Conservation (phyloP, 1,140 invertebrate genomes). For the Varroa destructor region DNA sequence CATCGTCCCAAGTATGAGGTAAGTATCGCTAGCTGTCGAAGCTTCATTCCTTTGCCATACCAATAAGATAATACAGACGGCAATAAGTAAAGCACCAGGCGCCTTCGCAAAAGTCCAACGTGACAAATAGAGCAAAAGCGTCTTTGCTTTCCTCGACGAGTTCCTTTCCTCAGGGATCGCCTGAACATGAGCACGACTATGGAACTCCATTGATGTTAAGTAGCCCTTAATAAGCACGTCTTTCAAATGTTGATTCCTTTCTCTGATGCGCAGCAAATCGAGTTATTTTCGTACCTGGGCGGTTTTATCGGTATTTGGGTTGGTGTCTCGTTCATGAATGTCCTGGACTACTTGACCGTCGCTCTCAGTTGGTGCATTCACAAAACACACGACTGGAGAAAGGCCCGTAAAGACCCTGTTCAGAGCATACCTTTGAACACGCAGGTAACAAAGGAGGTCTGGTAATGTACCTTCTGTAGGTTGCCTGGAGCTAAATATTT, state of each 20-base stretch:
- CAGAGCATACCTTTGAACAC: no score
- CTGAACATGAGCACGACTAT: no score
- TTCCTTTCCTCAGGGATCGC: background rate
- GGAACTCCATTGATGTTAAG: no score
- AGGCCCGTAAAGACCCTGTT: background rate
- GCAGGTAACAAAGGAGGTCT: no score
- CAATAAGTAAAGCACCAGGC: no score
- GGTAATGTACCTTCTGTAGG: no score
- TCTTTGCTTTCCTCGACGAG: background rate
- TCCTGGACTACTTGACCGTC: constrained; percentile 29
- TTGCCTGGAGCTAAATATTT: no score
- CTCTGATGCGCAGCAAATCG: constrained; percentile 29
- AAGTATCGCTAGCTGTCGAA: background rate
- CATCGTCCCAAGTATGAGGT: constrained; percentile 34
- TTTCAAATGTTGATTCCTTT: background rate
- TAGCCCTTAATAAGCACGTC: background rate
- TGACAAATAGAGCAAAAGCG: background rate
- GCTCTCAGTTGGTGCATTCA: background rate
- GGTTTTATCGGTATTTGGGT: constrained; percentile 34
- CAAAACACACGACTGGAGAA: background rate
- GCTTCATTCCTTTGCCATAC: no score
- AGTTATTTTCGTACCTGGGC: constrained; percentile 32
- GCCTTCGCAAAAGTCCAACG: no score
- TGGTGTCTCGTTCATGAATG: constrained; percentile 32
- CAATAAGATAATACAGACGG: background rate